Percentiles rank a stretch among this genome's conserved stretches.
Evolutionary conservation across 2,888 invertebrate genomes (phyloP).

Genomic region (Brenthis ino): DNA sequence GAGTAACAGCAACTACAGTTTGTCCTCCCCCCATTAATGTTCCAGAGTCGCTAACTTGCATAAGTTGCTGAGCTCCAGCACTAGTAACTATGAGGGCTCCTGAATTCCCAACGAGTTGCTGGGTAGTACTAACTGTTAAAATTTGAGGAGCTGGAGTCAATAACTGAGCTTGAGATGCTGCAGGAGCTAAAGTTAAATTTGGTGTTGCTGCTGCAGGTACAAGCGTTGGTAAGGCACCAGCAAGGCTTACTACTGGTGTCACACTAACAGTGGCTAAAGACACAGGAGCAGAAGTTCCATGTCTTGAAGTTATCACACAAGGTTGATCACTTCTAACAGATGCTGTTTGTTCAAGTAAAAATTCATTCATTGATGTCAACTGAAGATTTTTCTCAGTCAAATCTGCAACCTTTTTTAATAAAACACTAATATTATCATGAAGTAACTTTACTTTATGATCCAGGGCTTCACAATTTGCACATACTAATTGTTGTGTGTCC

Average conservation of each 20-base stretch:
- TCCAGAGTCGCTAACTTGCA: constrained; percentile 80
- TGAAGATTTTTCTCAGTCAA: constrained; percentile 75
- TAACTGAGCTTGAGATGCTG: constrained; percentile 72
- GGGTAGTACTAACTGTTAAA: constrained; percentile 75
- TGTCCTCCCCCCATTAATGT: constrained; percentile 76
- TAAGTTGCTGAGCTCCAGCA: constrained; percentile 76
- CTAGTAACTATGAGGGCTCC: constrained; percentile 76
- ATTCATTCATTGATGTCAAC: constrained; percentile 77
- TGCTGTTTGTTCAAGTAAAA: constrained; percentile 71
- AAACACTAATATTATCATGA: constrained; percentile 76
- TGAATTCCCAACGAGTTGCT: constrained; percentile 75
- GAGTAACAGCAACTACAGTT: constrained; percentile 74
- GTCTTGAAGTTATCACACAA: constrained; percentile 76
- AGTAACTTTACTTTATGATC: constrained; percentile 73
- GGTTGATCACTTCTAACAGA: constrained; percentile 69
- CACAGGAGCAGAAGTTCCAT: constrained; percentile 74
- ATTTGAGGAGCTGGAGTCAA: constrained; percentile 76
- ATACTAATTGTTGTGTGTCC: constrained; percentile 58
- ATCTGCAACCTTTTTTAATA: constrained; percentile 72
- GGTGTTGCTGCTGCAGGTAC: constrained; percentile 71
- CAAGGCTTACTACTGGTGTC: constrained; percentile 74
- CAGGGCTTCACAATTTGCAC: constrained; percentile 66
- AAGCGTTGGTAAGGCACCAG: constrained; percentile 69
- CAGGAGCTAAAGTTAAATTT: constrained; percentile 69
- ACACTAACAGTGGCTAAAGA: constrained; percentile 77